phyloP scores from a whole-genome alignment of 2,797 vertebrate genomes.

The Muraenolepis orangiensis region DNA sequence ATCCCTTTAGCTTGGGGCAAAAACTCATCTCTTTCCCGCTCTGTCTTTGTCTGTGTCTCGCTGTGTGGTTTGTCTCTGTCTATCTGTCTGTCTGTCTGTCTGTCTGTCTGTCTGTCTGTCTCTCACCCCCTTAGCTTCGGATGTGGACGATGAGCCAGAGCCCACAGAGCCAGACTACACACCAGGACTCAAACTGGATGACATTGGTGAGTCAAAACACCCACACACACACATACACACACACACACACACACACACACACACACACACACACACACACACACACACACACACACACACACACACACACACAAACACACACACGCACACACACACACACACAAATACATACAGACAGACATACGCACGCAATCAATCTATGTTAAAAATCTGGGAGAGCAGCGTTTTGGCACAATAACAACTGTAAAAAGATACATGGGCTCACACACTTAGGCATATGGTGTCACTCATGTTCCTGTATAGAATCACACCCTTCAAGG shows the following conservation, averaged over 20 bases:
- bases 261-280: background rate
- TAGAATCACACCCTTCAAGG: constrained; percentile 19
- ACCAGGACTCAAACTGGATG: constrained; percentile 90
- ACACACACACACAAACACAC: constrained; percentile 1
- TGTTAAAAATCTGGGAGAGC: background rate
- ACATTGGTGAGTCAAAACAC: constrained; percentile 82
- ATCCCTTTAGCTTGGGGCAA: constrained; percentile 40
- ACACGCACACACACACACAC: background rate
- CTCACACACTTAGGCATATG: constrained; percentile 19
- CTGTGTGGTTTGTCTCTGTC: constrained; percentile 7
- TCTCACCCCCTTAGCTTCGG: constrained; percentile 48
- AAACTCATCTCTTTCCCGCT: constrained; percentile 46
- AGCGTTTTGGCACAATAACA: constrained; percentile 31
- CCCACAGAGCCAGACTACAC: constrained; percentile 92
- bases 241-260: background rate
- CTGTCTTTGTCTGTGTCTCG: constrained; percentile 30
- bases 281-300: background rate
- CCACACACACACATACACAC: background rate
- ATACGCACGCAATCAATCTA: constrained; percentile 9
- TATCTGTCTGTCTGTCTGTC: constrained; percentile 34
- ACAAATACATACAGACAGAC: constrained; percentile 4
- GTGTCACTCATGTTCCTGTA: constrained; percentile 40
- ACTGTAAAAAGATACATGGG: constrained; percentile 9
- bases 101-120: constrained; percentile 27
- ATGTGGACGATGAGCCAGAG: constrained; percentile 79